A percentile compares a stretch with the other conserved stretches of the same genome.
Evolutionary conservation across 2,113 vertebrate species (phyloP).

Genomic region (Aleadryas rufinucha): DNA sequence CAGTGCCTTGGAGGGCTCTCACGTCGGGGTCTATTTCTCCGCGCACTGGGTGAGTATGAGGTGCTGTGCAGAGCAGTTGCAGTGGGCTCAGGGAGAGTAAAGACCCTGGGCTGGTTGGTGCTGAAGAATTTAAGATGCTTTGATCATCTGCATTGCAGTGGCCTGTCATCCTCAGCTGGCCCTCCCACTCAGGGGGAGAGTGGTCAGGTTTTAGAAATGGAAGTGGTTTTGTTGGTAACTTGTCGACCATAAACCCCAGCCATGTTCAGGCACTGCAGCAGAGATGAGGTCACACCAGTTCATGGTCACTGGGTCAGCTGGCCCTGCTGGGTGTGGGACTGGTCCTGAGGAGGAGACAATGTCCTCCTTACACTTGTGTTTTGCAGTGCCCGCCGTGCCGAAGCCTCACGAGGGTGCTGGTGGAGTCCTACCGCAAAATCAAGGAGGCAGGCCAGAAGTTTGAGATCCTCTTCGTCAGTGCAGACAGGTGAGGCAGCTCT

Average conservation of each 20-base stretch:
- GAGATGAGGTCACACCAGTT: not conserved
- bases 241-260: not conserved
- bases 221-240: not conserved
- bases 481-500: conserved; percentile 84
- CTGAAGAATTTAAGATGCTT: not conserved
- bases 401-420: conserved; percentile 91
- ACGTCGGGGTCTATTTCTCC: conserved; percentile 95
- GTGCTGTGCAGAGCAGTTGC: not conserved
- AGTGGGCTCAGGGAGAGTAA: not conserved
- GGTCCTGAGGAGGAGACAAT: not conserved
- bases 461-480: conserved; percentile 96
- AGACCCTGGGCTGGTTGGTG: not conserved
- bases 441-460: conserved; percentile 95
- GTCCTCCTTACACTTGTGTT: not conserved
- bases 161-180: not conserved
- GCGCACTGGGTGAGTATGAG: conserved; percentile 93
- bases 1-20: conserved; percentile 88
- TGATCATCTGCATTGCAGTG: not conserved
- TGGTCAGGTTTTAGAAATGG: not conserved
- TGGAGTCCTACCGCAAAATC: conserved; percentile 91
- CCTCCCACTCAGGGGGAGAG: not conserved
- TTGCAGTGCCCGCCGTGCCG: conserved; percentile 93
- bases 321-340: not conserved
- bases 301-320: not conserved
- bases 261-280: accelerated